A percentile compares a stretch with the other conserved stretches of the same genome.
These are phyloP conservation scores for Copidosoma floridanum DNA, from an alignment of 1,140 invertebrate genomes.

Conservation along the genomic window DNA sequence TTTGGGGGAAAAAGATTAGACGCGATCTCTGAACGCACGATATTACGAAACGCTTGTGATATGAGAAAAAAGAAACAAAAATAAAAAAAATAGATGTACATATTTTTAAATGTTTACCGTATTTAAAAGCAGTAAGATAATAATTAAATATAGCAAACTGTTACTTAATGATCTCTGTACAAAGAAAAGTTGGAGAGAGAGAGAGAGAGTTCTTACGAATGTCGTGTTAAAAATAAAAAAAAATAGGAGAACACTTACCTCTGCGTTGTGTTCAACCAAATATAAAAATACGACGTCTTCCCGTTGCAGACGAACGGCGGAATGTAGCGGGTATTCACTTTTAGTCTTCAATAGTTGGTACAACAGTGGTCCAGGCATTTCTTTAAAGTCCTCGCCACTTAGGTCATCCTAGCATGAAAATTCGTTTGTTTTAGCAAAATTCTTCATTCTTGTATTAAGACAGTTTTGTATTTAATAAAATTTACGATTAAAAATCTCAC, in stretches of 20 bases:
- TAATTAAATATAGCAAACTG: no score
- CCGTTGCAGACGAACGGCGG: conserved; percentile 79
- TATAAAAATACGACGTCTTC: conserved; percentile 95
- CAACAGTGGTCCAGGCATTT: conserved; percentile 86
- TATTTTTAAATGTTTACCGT: no score
- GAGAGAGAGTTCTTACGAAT: conserved; percentile 14
- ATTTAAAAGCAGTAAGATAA: no score
- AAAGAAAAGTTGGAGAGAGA: no score
- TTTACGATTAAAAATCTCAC: conserved; percentile 46
- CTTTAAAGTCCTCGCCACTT: conserved; percentile 84
- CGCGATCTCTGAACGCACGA: not conserved
- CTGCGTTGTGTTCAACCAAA: conserved; percentile 83
- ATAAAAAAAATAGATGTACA: no score
- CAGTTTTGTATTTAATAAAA: not conserved
- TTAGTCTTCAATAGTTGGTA: conserved; percentile 91
- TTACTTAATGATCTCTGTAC: conserved; percentile 22
- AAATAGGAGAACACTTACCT: conserved; percentile 64
- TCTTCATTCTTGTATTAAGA: conserved; percentile 3
- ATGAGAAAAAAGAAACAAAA: no score
- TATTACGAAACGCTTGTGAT: conserved; percentile 17
- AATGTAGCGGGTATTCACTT: conserved; percentile 83
- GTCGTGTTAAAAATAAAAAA: no score
- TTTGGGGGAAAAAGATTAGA: not conserved
- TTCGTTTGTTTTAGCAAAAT: not conserved
- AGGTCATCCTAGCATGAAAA: conserved; percentile 72